These are phyloP conservation scores for Centrocercus urophasianus DNA, from an alignment of 2,113 vertebrate species.

Conservation along the genomic window DNA sequence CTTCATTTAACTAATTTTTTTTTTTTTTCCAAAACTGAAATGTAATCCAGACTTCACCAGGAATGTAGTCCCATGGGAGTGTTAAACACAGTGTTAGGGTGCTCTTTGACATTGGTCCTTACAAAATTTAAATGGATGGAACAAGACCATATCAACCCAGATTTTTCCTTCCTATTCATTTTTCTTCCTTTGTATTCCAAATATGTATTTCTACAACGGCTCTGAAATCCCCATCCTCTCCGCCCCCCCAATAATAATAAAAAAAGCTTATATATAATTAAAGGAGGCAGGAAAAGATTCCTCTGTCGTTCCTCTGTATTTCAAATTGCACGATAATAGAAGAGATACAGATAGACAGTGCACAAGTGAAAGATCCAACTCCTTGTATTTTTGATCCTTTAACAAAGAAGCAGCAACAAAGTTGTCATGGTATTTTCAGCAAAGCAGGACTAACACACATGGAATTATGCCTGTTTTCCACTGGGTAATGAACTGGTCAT, in stretches of 20 bases:
- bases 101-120: neutral
- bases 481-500: neutral
- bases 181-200: neutral
- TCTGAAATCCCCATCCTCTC: too few relatives aligned
- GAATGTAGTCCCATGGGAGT: too few relatives aligned
- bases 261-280: neutral
- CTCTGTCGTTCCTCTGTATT: neutral
- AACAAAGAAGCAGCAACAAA: slow-evolving; percentile 57
- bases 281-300: neutral
- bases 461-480: slow-evolving; percentile 28
- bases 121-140: slow-evolving; percentile 37
- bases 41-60: slow-evolving; percentile 26
- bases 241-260: too few relatives aligned
- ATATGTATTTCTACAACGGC: too few relatives aligned
- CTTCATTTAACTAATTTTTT: neutral
- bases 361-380: neutral
- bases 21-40: slow-evolving; percentile 37
- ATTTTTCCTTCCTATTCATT: neutral
- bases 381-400: neutral
- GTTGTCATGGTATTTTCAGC: slow-evolving; percentile 68
- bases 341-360: accelerated
- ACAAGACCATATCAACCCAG: neutral
- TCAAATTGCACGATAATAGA: neutral
- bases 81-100: slow-evolving; percentile 23
- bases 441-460: slow-evolving; percentile 26